phyloP scores from a whole-genome alignment of 2,888 invertebrate genomes.

The Cactoblastis cactorum region DNA sequence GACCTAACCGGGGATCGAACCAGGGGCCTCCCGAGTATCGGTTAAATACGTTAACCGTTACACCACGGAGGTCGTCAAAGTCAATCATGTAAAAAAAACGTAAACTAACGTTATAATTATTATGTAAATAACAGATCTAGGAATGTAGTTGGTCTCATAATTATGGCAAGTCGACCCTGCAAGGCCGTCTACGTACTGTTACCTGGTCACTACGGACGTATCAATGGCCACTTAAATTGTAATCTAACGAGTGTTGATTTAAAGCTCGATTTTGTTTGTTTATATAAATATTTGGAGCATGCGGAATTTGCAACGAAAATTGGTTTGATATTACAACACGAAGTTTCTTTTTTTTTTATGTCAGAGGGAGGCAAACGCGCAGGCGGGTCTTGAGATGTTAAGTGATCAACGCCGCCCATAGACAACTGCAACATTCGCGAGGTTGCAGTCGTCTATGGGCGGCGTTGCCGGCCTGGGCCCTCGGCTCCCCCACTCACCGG shows the following conservation, averaged over 20 bases:
- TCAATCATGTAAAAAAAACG: not conserved
- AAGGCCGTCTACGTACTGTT: constrained; percentile 59
- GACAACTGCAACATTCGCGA: no score
- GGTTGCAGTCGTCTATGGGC: no score
- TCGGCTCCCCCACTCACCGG: no score
- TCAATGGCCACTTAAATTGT: not conserved
- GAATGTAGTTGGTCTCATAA: constrained; percentile 40
- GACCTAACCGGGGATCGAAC: no score
- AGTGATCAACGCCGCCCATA: no score
- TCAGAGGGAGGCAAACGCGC: no score
- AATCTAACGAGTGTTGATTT: not conserved
- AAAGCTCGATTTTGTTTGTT: not conserved
- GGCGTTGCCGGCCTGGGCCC: no score
- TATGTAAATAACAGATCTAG: constrained; percentile 28
- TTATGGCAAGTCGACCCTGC: constrained; percentile 65
- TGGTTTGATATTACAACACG: not conserved
- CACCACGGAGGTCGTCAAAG: no score
- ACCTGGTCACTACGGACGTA: constrained; percentile 23
- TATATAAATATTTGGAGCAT: constrained; percentile 20
- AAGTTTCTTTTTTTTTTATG: not conserved
- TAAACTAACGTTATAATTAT: constrained; percentile 9
- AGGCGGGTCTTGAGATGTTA: no score
- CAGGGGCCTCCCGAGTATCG: no score
- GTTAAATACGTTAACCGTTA: no score
- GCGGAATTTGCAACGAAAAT: constrained; percentile 24